Percentiles rank a stretch among this genome's conserved stretches.
phyloP scores from a whole-genome alignment of 2,113 vertebrate species.

The Neotragus pygmaeus region DNA sequence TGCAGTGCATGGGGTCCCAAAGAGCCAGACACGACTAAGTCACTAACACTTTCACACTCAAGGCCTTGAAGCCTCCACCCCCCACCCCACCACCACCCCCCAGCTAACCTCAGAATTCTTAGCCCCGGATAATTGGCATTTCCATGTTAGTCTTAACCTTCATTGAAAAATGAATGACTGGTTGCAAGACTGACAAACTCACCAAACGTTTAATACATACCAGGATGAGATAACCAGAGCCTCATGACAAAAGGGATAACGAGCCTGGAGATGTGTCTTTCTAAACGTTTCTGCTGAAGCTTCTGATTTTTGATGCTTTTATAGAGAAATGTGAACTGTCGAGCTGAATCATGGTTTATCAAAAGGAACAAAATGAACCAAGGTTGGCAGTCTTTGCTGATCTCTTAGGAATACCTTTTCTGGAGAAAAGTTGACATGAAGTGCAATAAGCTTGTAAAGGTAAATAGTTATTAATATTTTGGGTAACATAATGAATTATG shows the following conservation, averaged over 20 bases:
- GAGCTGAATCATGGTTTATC: constrained; percentile 30
- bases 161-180: neutral
- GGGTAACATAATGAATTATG: neutral
- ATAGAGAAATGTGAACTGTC: constrained; percentile 35
- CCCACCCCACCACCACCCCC: accelerated
- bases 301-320: constrained; percentile 58
- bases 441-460: constrained; percentile 59
- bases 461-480: constrained; percentile 2
- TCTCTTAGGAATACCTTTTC: constrained; percentile 48
- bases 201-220: neutral
- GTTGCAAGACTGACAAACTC: neutral
- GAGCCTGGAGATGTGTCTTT: neutral
- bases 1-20: neutral
- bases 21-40: neutral
- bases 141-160: neutral
- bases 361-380: constrained; percentile 73
- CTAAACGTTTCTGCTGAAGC: constrained; percentile 5
- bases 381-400: constrained; percentile 45
- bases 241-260: neutral
- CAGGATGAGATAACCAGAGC: neutral
- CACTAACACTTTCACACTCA: neutral
- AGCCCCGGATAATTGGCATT: too few species aligned
- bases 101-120: neutral
- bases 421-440: constrained; percentile 32
- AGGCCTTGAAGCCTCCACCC: neutral